Conservation (phyloP, 2,888 invertebrate genomes). For the Rhopalosiphum nymphaeae region DNA sequence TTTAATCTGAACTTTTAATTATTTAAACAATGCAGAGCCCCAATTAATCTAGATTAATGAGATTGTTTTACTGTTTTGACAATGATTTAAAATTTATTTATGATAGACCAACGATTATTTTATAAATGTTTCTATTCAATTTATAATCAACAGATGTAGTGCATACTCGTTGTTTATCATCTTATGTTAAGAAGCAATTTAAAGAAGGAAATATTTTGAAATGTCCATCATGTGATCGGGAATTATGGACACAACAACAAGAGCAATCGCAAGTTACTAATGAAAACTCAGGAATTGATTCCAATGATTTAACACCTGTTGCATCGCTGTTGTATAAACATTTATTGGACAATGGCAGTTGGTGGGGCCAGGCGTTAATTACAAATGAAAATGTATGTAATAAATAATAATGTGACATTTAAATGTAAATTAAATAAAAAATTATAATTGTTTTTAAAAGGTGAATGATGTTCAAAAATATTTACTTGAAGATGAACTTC, state of each 20-base stretch:
- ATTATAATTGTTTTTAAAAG: not conserved
- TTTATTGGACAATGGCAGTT: slow-evolving; percentile 26
- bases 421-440: not conserved
- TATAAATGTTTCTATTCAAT: not conserved
- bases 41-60: not conserved
- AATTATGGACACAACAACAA: slow-evolving; percentile 23
- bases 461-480: slow-evolving; percentile 32
- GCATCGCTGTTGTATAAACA: slow-evolving; percentile 41
- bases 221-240: slow-evolving; percentile 45
- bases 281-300: not conserved
- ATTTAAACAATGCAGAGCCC: not conserved
- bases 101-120: not conserved
- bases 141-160: slow-evolving; percentile 34
- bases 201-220: slow-evolving; percentile 36
- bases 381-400: slow-evolving; percentile 32
- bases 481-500: slow-evolving; percentile 25
- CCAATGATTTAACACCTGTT: slow-evolving; percentile 38
- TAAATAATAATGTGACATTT: not conserved
- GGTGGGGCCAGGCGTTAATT: slow-evolving; percentile 48
- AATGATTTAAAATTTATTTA: not conserved
- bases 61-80: not conserved
- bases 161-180: slow-evolving; percentile 37
- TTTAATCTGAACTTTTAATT: not conserved
- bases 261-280: not conserved
- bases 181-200: slow-evolving; percentile 41